Base-by-base conservation (phyloP, 2,113 vertebrate genomes). In the Galeopterus variegatus region DNA sequence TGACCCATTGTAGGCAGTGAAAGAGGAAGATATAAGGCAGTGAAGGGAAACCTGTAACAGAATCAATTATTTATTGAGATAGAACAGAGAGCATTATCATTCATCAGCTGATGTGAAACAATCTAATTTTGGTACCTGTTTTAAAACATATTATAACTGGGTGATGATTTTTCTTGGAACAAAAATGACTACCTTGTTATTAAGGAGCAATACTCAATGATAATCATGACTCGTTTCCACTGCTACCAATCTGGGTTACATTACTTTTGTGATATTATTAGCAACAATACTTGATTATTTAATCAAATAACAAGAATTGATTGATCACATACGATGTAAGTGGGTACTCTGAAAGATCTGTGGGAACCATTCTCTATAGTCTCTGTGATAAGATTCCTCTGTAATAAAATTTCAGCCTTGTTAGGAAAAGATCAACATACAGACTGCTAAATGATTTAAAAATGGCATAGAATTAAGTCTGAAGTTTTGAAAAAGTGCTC, bases 231-330 rank as follows among this genome's bases (percentile, higher is more conserved):
- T 62, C 69, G 3, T 56, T 91, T 67, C 21, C 1, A 64, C 1
- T 93, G 11, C 41, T 75, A 96, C 28, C 0, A 24, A 87, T 89
- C 70, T 76, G 17, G 31, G 23, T 92, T 80, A 64, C 5, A 36
- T 58, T 92, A 76, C 75, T 81, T 95, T 92, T 69, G 14, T 73
- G 75, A 69, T 79, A 36, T 83, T 88, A 88, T 65, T 76, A 89
- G 28, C 41, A 94, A 81, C 4, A 87, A 48, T 31, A 2, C 23
- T 90, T 80, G 6, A 4, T 56, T 75, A 90, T 69, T 95, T 83
- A 36, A 72, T 64, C 83, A 92, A 80, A 45, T 48, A 62, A 72
- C 11, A 79, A 82, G 23, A 94, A 93, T 80, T 50, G 52, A 87
- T 26, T 76, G 70, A 86, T 83, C 10, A 67, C 45, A 4, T 92